Percentiles rank a stretch among this genome's conserved stretches.
Evolutionary conservation across 2,797 vertebrate genomes (phyloP).

Genomic region (Pachyuromys duprasi): DNA sequence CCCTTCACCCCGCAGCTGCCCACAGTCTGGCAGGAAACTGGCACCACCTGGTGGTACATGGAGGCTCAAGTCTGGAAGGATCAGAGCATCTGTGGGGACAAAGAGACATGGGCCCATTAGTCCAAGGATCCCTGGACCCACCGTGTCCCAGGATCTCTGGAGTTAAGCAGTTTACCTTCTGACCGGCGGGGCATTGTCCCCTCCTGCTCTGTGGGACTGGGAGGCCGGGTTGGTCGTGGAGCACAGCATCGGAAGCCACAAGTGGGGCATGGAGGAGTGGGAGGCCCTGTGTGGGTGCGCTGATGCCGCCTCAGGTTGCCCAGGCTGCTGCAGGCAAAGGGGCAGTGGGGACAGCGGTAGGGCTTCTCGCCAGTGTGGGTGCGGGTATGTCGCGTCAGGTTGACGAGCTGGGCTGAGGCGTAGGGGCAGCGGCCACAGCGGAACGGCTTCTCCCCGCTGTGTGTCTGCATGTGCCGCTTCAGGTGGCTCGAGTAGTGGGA

Average conservation of each 20-base stretch:
- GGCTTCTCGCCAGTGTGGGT: conserved; percentile 98
- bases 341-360: conserved; percentile 94
- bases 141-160: background rate
- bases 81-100: conserved; percentile 77
- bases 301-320: conserved; percentile 97
- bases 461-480: conserved; percentile 98
- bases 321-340: conserved; percentile 96
- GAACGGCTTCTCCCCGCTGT: conserved; percentile 97
- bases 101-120: background rate
- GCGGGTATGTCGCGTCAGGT: conserved; percentile 96
- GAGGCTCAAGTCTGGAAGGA: conserved; percentile 88
- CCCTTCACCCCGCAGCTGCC: conserved; percentile 82
- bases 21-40: conserved; percentile 90
- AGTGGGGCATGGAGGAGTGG: conserved; percentile 87
- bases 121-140: background rate
- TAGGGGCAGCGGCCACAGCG: conserved; percentile 95
- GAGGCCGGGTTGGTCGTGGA: conserved; percentile 76
- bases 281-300: conserved; percentile 94
- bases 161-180: conserved; percentile 73
- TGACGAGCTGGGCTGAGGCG: conserved; percentile 96
- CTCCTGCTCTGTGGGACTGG: conserved; percentile 81
- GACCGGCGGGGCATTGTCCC: conserved; percentile 70
- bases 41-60: conserved; percentile 86
- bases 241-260: conserved; percentile 90
- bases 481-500: conserved; percentile 99